Conservation (phyloP, 2,797 vertebrate species). For the Carcharodon carcharias region DNA sequence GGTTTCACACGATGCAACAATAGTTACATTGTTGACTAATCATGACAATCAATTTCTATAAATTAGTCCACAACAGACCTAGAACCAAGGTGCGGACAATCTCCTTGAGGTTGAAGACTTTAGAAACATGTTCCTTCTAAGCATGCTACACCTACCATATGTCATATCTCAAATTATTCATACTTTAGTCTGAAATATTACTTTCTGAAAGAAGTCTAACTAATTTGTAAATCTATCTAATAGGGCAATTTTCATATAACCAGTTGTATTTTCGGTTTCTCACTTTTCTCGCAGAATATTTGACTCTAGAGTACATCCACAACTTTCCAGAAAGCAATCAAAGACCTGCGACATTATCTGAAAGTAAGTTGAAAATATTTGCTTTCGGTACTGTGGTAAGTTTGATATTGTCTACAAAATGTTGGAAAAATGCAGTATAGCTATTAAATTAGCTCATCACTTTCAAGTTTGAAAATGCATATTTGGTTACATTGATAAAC, state of each 20-base stretch:
- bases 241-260: neutral
- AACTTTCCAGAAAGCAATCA: slow-evolving; percentile 31
- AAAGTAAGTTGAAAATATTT: slow-evolving; percentile 27
- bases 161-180: neutral
- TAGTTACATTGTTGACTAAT: neutral
- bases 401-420: neutral
- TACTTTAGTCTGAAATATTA: neutral
- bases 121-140: neutral
- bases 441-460: neutral
- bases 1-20: neutral
- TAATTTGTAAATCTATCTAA: slow-evolving; percentile 1
- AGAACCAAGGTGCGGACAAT: neutral
- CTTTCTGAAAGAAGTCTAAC: neutral
- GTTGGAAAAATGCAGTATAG: neutral
- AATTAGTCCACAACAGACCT: neutral
- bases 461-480: neutral
- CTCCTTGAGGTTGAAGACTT: neutral
- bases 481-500: neutral
- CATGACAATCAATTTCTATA: neutral
- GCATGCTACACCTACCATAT: neutral
- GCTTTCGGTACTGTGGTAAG: neutral
- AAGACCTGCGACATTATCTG: slow-evolving; percentile 12
- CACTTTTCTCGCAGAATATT: slow-evolving; percentile 32
- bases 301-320: neutral
- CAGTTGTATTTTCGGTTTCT: slow-evolving; percentile 31